These are phyloP conservation scores for Antheraea mylitta DNA, from an alignment of 1,140 invertebrate species.

Conservation along the genomic window DNA sequence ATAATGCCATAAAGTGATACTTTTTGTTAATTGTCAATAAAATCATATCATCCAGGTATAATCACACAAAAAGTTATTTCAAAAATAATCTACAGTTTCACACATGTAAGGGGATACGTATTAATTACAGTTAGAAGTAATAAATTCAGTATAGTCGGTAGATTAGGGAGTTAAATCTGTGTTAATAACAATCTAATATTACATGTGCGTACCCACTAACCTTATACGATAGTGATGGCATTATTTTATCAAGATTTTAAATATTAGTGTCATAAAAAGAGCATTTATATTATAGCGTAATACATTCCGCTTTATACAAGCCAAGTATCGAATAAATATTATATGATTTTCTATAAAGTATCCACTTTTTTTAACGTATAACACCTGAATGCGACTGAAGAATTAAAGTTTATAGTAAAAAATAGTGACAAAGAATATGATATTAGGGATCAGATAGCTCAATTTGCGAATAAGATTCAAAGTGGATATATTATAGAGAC, in stretches of 20 bases:
- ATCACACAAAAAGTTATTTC: not conserved
- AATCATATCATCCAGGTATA: not conserved
- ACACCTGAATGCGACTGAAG: no score
- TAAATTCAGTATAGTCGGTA: not conserved
- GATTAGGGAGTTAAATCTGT: not conserved
- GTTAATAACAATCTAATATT: slow-evolving; percentile 16
- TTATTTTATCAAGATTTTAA: slow-evolving; percentile 52
- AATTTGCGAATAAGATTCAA: not conserved
- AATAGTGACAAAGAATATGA: not conserved
- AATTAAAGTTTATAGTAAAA: not conserved
- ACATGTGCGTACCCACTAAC: slow-evolving; percentile 30
- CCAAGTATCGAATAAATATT: slow-evolving; percentile 22
- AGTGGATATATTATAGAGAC: slow-evolving; percentile 3
- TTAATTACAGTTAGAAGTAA: not conserved
- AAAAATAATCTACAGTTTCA: not conserved
- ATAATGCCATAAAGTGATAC: slow-evolving; percentile 40
- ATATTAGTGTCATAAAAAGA: slow-evolving; percentile 11
- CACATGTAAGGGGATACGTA: no score
- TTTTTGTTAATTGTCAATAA: not conserved
- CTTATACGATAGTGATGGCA: slow-evolving; percentile 39
- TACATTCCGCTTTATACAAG: slow-evolving; percentile 45
- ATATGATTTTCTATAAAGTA: not conserved
- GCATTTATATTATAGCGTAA: slow-evolving; percentile 26
- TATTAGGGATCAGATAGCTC: not conserved
- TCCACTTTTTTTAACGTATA: not conserved